Percentiles rank a stretch among this genome's conserved stretches.
These are phyloP conservation scores for Catamblyrhynchus diadema DNA, from an alignment of 2,797 vertebrate genomes.

Conservation along the genomic window DNA sequence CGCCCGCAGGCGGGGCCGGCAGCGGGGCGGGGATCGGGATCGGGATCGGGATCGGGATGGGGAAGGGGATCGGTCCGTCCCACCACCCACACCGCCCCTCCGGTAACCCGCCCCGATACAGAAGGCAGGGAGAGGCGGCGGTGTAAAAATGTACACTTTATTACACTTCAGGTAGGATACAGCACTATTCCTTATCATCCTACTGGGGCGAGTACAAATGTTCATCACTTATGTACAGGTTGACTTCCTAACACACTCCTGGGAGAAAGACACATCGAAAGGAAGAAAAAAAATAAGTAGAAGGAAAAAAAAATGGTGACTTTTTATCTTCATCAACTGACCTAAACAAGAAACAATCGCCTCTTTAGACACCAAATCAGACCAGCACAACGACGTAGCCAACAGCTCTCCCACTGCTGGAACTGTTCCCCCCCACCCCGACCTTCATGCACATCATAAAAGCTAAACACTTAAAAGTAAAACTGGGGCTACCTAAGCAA, in stretches of 20 bases:
- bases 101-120: background rate
- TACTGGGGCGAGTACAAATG: slow-evolving; percentile 90
- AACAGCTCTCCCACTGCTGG: background rate
- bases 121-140: background rate
- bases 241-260: slow-evolving; percentile 36
- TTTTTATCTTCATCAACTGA: slow-evolving; percentile 36
- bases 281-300: background rate
- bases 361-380: slow-evolving; percentile 70
- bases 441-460: background rate
- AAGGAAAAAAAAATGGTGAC: background rate
- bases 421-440: background rate
- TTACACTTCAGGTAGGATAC: slow-evolving; percentile 86
- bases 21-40: background rate
- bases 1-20: background rate
- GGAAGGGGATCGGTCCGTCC: background rate
- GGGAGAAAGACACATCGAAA: slow-evolving; percentile 52
- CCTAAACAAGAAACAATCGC: slow-evolving; percentile 33
- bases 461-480: slow-evolving; percentile 27
- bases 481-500: slow-evolving; percentile 7
- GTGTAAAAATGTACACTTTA: slow-evolving; percentile 94
- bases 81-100: background rate
- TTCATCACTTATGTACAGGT: slow-evolving; percentile 84
- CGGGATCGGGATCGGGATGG: rapidly evolving
- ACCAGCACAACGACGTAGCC: background rate
- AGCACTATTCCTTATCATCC: slow-evolving; percentile 81